Evolutionary conservation across 2,113 vertebrate genomes (phyloP).

Genomic region (Brienomyrus longianalis): DNA sequence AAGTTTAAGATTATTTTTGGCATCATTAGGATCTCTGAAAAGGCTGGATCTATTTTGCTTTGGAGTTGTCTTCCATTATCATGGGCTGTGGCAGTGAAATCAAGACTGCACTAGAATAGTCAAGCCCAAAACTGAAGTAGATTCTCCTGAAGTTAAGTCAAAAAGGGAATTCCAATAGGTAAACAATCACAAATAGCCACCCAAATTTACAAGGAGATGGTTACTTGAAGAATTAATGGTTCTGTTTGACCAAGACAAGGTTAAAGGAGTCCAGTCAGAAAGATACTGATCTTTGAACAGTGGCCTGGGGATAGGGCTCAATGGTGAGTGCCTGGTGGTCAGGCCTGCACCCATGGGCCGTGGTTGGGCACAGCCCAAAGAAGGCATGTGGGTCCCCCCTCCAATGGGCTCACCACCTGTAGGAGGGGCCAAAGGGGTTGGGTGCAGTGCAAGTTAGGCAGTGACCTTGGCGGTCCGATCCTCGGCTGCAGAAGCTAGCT

Average conservation of each 20-base stretch:
- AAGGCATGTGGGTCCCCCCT: no score
- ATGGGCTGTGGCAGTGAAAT: not conserved
- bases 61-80: not conserved
- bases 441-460: no score
- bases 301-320: no score
- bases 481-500: no score
- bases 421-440: no score
- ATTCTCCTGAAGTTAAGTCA: not conserved
- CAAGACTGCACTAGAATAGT: not conserved
- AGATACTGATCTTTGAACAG: not conserved
- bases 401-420: no score
- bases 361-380: no score
- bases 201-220: not conserved
- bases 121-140: not conserved
- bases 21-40: not conserved
- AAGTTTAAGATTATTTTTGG: not conserved
- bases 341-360: no score
- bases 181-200: not conserved
- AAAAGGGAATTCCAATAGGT: not conserved
- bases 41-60: not conserved
- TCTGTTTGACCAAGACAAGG: not conserved
- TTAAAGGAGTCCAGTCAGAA: not conserved
- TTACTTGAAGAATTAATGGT: not conserved
- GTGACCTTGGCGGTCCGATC: no score
- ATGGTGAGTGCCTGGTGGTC: no score